Percentiles rank a stretch among this genome's conserved stretches.
Evolutionary conservation across 2,888 invertebrate genomes (phyloP).

Genomic region (Caenorhabditis doughertyi): DNA sequence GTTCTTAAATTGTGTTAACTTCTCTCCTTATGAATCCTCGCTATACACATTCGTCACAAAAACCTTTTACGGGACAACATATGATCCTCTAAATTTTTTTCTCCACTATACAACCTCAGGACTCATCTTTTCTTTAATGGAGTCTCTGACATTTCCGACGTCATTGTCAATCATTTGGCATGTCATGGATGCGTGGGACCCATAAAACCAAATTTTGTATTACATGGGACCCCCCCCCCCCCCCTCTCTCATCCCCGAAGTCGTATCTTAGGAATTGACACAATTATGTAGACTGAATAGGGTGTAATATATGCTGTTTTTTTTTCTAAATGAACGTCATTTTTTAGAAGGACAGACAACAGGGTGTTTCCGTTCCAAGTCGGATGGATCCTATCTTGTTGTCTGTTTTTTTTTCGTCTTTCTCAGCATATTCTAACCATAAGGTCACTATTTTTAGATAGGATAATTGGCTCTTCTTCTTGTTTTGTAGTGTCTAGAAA

Average conservation of each 20-base stretch:
- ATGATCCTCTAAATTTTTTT: slow-evolving; percentile 22
- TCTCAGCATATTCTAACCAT: slow-evolving; percentile 7
- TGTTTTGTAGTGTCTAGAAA: slow-evolving; percentile 18
- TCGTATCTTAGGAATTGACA: slow-evolving; percentile 18
- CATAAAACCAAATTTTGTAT: slow-evolving; percentile 18
- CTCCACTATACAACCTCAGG: slow-evolving; percentile 25
- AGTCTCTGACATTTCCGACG: slow-evolving; percentile 40
- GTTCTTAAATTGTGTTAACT: slow-evolving; percentile 38
- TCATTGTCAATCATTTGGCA: slow-evolving; percentile 48
- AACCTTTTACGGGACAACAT: slow-evolving; percentile 43
- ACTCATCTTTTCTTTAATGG: slow-evolving; percentile 32
- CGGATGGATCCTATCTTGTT: not conserved
- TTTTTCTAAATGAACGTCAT: slow-evolving; percentile 41
- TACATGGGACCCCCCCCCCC: not conserved
- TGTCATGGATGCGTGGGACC: slow-evolving; percentile 56
- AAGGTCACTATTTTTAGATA: slow-evolving; percentile 45
- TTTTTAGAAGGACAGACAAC: slow-evolving; percentile 10
- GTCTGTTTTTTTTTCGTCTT: not conserved
- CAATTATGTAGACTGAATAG: slow-evolving; percentile 20
- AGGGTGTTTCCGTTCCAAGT: slow-evolving; percentile 18
- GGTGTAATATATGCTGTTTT: slow-evolving; percentile 37
- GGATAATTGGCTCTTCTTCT: slow-evolving; percentile 37
- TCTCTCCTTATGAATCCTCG: slow-evolving; percentile 4
- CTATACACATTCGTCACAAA: slow-evolving; percentile 51
- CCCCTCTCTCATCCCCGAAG: not conserved